Percentiles rank a stretch among this genome's conserved stretches.
Evolutionary conservation across 2,888 invertebrate species (phyloP).

Genomic region (Antheraea assamensis): DNA sequence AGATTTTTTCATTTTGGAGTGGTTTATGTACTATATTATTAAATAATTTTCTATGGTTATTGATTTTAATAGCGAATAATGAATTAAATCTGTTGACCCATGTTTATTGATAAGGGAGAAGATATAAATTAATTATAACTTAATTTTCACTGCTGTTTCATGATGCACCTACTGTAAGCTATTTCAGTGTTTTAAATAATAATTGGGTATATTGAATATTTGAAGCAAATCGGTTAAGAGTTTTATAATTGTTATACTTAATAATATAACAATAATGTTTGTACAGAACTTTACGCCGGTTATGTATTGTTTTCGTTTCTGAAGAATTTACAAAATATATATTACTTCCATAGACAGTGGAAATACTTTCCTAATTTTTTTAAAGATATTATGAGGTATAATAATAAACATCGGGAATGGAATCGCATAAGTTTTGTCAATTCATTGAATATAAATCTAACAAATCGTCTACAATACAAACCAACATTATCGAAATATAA

Average conservation of each 20-base stretch:
- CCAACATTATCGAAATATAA: not conserved
- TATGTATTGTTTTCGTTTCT: not conserved
- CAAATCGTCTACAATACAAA: not conserved
- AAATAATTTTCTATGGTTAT: conserved; percentile 68
- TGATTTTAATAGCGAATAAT: conserved; percentile 50
- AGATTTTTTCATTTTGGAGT: conserved; percentile 70
- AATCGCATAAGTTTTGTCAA: not conserved
- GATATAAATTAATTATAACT: conserved; percentile 27
- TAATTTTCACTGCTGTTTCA: conserved; percentile 26
- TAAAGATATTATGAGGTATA: not conserved
- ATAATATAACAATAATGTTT: not conserved
- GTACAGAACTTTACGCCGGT: not conserved
- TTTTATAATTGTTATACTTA: conserved; percentile 2
- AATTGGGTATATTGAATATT: not conserved
- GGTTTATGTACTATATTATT: conserved; percentile 58
- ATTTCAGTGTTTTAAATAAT: not conserved
- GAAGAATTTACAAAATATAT: not conserved
- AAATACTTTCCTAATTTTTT: not conserved
- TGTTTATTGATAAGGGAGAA: conserved; percentile 47
- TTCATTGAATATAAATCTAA: not conserved
- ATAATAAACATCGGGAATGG: not conserved
- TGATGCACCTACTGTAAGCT: conserved; percentile 24
- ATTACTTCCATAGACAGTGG: not conserved
- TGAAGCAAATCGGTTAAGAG: not conserved
- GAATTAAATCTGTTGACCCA: conserved; percentile 29